A percentile compares a stretch with the other conserved stretches of the same genome.
These are phyloP conservation scores for Rhaphigaster nebulosa DNA, from an alignment of 2,888 invertebrate species.

Conservation along the genomic window DNA sequence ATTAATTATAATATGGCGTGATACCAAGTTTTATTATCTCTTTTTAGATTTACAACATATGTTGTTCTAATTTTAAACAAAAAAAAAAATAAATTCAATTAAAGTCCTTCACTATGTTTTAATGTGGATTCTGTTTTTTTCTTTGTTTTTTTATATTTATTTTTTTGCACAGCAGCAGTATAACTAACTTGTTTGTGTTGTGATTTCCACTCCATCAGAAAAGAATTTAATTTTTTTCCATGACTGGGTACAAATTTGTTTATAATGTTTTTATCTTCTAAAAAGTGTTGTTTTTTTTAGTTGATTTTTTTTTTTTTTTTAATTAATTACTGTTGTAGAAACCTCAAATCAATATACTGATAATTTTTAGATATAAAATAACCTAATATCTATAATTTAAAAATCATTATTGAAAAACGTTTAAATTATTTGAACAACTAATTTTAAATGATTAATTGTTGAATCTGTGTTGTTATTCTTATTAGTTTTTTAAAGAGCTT, in stretches of 20 bases:
- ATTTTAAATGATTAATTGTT: no score
- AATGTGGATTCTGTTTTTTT: not conserved
- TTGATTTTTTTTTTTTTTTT: not conserved
- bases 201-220: not conserved
- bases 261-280: not conserved
- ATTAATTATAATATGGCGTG: not conserved
- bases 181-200: not conserved
- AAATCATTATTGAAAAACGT: no score
- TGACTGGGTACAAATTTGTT: not conserved
- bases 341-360: not conserved
- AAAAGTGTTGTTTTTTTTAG: not conserved
- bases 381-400: no score
- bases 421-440: no score
- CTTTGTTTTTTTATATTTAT: not conserved
- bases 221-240: not conserved
- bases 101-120: not conserved
- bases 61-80: not conserved
- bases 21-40: not conserved
- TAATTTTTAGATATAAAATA: not conserved
- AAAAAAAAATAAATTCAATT: not conserved
- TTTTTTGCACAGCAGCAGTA: not conserved
- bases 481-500: no score
- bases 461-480: no score
- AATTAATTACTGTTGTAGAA: not conserved
- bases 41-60: not conserved